Evolutionary conservation across 1,140 invertebrate genomes (phyloP).

Genomic region (Octopus bimaculoides): DNA sequence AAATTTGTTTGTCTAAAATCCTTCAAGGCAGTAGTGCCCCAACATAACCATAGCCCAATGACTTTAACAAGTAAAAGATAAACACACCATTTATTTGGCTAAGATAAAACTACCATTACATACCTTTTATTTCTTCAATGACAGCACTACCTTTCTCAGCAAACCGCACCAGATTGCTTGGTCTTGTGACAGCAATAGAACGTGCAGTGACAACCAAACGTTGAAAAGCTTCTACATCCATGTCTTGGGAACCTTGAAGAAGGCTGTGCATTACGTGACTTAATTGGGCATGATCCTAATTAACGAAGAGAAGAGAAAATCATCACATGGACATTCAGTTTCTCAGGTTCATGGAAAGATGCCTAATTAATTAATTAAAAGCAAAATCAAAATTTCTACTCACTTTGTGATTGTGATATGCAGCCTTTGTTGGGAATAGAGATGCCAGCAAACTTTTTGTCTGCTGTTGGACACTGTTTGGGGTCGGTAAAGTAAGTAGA

Average conservation of each 20-base stretch:
- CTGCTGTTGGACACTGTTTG: slow-evolving; percentile 69
- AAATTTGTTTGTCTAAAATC: no score
- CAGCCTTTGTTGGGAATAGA: slow-evolving; percentile 69
- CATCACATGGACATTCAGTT: background rate
- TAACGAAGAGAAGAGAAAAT: slow-evolving; percentile 11
- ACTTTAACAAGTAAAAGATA: no score
- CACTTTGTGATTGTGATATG: slow-evolving; percentile 82
- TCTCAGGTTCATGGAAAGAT: background rate
- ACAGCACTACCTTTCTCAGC: slow-evolving; percentile 59
- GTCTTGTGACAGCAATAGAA: slow-evolving; percentile 79
- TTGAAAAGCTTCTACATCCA: slow-evolving; percentile 91
- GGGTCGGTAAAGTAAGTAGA: slow-evolving; percentile 80
- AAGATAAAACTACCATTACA: no score
- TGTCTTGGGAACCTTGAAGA: slow-evolving; percentile 61
- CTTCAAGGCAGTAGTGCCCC: no score
- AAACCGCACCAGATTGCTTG: slow-evolving; percentile 79
- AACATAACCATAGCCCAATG: no score
- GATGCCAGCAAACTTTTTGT: slow-evolving; percentile 73
- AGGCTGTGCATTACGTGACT: slow-evolving; percentile 72
- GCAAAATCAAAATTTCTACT: background rate
- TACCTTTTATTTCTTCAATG: background rate
- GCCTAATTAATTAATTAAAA: no score
- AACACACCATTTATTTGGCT: no score
- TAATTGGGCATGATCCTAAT: slow-evolving; percentile 76
- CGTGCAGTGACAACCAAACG: slow-evolving; percentile 79